Conservation (phyloP, 2,888 invertebrate species). For the Phytoseiulus persimilis region DNA sequence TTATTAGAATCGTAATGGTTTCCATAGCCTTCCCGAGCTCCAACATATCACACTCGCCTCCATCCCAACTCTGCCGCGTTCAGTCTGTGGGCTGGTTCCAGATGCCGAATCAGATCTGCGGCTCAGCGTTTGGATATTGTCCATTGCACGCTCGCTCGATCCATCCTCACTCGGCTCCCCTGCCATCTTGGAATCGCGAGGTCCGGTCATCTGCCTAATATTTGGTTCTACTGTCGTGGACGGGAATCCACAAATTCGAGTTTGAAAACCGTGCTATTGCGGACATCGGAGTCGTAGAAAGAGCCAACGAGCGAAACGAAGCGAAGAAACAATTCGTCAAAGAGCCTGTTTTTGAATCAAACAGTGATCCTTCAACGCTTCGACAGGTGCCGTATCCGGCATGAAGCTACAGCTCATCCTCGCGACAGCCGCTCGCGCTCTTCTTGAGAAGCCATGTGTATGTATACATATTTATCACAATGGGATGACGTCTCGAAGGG, state of each 20-base stretch:
- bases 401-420: neutral
- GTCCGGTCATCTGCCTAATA: neutral
- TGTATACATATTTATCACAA: neutral
- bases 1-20: neutral
- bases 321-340: constrained; percentile 5
- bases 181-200: neutral
- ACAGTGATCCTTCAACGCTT: neutral
- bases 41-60: neutral
- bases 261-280: neutral
- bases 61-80: too few relatives aligned
- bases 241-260: neutral
- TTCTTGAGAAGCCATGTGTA: neutral
- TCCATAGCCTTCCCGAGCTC: neutral
- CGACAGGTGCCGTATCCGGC: constrained; percentile 5
- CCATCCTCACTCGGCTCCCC: too few relatives aligned
- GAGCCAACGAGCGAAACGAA: neutral
- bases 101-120: too few relatives aligned
- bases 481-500: neutral
- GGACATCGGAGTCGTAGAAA: neutral
- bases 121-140: too few relatives aligned
- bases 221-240: neutral
- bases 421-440: neutral
- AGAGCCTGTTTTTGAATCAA: neutral
- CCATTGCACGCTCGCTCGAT: too few relatives aligned
- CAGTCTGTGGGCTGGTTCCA: too few relatives aligned